Conservation (phyloP, 1,140 invertebrate species). For the Physella acuta region DNA sequence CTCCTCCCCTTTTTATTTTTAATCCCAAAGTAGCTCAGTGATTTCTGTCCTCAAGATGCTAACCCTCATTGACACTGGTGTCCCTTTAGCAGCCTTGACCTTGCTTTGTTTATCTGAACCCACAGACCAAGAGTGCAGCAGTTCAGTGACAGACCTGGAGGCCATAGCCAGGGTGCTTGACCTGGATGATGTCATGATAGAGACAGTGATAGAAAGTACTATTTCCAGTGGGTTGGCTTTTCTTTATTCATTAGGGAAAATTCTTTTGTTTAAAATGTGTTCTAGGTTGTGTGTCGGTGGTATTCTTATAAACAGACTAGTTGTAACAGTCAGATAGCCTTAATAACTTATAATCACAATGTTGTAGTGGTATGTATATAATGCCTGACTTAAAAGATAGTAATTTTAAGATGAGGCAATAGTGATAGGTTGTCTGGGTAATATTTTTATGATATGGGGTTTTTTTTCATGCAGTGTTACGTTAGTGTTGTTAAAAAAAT, state of each 20-base stretch:
- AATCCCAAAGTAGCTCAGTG: not conserved
- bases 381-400: no score
- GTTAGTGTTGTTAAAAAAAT: no score
- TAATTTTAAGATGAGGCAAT: no score
- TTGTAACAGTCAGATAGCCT: no score
- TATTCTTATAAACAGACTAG: no score
- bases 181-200: conserved; percentile 23
- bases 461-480: no score
- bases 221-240: conserved; percentile 12
- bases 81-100: no score
- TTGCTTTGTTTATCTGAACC: not conserved
- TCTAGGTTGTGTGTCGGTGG: not conserved
- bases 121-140: conserved; percentile 12
- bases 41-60: not conserved
- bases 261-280: not conserved
- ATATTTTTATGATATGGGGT: no score
- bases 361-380: no score
- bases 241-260: not conserved
- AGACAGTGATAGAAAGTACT: conserved; percentile 24
- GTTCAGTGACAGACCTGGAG: conserved; percentile 20
- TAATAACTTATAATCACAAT: no score
- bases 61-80: not conserved
- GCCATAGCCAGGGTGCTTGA: conserved; percentile 23
- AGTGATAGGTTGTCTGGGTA: no score
- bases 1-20: not conserved